phyloP scores from a whole-genome alignment of 2,888 invertebrate genomes.

The Thecophora atra region DNA sequence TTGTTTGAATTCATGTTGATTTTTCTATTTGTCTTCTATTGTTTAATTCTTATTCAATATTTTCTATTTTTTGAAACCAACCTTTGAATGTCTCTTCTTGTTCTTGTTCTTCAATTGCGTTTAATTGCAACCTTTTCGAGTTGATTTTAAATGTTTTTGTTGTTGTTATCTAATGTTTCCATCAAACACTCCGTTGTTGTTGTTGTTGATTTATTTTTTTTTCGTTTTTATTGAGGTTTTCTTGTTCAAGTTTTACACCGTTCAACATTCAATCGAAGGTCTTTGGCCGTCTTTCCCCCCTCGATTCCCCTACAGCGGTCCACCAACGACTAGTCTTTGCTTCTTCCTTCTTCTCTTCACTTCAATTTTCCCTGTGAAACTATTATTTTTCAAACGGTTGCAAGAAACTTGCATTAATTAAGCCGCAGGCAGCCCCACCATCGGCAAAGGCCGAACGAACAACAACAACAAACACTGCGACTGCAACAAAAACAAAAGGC shows the following conservation, averaged over 20 bases:
- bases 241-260: conserved; percentile 11
- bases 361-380: neutral
- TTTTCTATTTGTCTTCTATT: no score
- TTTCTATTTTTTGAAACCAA: neutral
- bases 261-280: conserved; percentile 14
- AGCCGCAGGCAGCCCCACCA: neutral
- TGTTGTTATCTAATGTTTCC: neutral
- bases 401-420: neutral
- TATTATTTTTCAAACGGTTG: neutral
- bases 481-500: no score
- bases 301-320: neutral
- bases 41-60: no score
- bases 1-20: no score
- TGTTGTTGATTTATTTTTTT: neutral
- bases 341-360: neutral
- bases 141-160: neutral
- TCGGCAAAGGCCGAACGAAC: no score
- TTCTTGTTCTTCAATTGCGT: no score
- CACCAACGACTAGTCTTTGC: neutral
- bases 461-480: no score
- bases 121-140: neutral
- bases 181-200: no score
- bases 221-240: neutral
- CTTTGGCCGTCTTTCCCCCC: conserved; percentile 10
- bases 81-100: conserved; percentile 1